Base-by-base conservation (phyloP, 2,797 vertebrate genomes). In the Acanthopagrus latus region DNA sequence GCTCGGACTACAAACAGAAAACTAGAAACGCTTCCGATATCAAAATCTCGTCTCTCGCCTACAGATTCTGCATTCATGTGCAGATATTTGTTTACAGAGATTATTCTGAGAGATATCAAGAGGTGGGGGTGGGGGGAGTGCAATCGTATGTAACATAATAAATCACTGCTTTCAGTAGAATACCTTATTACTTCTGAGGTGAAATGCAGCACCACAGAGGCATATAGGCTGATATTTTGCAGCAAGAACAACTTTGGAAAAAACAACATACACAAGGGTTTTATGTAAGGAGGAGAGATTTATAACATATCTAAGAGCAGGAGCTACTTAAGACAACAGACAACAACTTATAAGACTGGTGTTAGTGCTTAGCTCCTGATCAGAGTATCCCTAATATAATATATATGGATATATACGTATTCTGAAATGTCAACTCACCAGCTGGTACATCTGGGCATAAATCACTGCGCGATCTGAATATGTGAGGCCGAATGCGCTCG, bases 391-490 rank as follows among this genome's bases (percentile, higher is more conserved):
- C 20, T 33, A 48, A 60, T 29, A 64, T 6, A 13, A 51, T 57
- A 48, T 10, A 14, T 58, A 43, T 64, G 10, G 3, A 52, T 54
- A 62, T 17, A n/a, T 12, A 44, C 63, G 21, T 57, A 47, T 41
- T 64, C 29, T 82, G 23, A 80, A 71, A 71, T 9, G 44, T 71
- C 10, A 64, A 20, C 47, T 51, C 38, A 25, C 80, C 83, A 86
- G 71, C 59, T 70, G 63, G 21, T 70, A 86, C 83, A 90, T 85
- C 78, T 84, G 85, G 76, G 78, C 74, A 86, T 86, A 89, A 91
- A 89, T 89, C 81, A 82, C 29, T 71, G 63, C 78, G 72, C 71
- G 78, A 77, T 81, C 75, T 86, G 74, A 89, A 86, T 76, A 82
- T 80, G 71, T 74, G 68, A 83, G 68, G 20, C 59, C 77, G 67